Evolutionary conservation across 2,888 invertebrate species (phyloP).

Genomic region (Selenia dentaria): DNA sequence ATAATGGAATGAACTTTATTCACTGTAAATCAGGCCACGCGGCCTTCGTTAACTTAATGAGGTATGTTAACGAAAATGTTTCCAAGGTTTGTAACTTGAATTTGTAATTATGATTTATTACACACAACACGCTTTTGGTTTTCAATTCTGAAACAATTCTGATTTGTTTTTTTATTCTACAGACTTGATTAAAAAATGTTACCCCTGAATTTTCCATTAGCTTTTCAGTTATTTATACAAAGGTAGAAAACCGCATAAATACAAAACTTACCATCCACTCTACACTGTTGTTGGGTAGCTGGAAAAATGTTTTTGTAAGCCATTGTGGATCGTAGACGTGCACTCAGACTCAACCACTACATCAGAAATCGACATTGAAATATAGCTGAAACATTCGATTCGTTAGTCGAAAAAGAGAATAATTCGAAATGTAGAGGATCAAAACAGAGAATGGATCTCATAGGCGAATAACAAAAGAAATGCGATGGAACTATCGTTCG

Average conservation of each 20-base stretch:
- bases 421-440: conserved; percentile 71
- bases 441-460: conserved; percentile 71
- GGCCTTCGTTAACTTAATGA: conserved; percentile 22
- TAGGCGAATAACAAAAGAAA: conserved; percentile 75
- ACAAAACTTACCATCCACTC: conserved; percentile 2
- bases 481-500: conserved; percentile 66
- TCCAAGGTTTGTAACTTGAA: conserved; percentile 12
- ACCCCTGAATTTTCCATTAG: conserved; percentile 13
- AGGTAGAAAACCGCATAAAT: conserved; percentile 10
- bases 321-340: conserved; percentile 15
- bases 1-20: conserved; percentile 23
- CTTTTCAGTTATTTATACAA: conserved; percentile 23
- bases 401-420: conserved; percentile 75
- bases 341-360: conserved; percentile 39
- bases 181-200: conserved; percentile 8
- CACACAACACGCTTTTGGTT: too few relatives aligned
- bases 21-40: conserved; percentile 21
- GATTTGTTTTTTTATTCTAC: conserved; percentile 6
- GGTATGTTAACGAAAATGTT: conserved; percentile 24
- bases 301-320: conserved; percentile 8
- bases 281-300: too few relatives aligned
- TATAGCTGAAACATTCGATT: conserved; percentile 73
- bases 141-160: not conserved
- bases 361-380: conserved; percentile 59
- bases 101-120: too few relatives aligned